phyloP scores from a whole-genome alignment of 1,140 invertebrate species.

The Megalopta genalis region DNA sequence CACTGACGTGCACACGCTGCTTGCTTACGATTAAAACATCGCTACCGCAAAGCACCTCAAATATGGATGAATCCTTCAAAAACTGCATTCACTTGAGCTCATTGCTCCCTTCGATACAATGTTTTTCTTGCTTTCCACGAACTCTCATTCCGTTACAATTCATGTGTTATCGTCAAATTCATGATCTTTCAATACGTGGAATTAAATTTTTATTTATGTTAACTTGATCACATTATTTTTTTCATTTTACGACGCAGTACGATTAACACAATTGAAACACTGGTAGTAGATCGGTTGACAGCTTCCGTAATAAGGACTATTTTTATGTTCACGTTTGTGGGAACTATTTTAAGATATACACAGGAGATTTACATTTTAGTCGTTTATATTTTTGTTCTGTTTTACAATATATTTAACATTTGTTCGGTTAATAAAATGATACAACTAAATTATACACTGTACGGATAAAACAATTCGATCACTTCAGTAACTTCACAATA shows the following conservation, averaged over 20 bases:
- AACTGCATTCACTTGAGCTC: background rate
- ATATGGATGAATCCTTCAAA: conserved; percentile 26
- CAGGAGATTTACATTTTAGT: background rate
- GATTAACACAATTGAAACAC: background rate
- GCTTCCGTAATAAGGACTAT: background rate
- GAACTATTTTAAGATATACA: background rate
- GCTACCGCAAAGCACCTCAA: conserved; percentile 5
- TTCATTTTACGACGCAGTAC: background rate
- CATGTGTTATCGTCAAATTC: too few species aligned
- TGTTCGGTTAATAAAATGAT: background rate
- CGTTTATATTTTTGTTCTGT: background rate
- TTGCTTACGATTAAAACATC: conserved; percentile 36
- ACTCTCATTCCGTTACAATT: background rate
- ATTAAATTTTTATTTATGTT: background rate
- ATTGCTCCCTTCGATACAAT: background rate
- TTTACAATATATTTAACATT: background rate
- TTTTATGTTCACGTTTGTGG: too few species aligned
- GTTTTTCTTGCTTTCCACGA: background rate
- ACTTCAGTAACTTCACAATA: background rate
- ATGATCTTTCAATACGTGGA: background rate
- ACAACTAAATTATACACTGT: background rate
- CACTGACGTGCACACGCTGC: conserved; percentile 29
- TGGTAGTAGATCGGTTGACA: background rate
- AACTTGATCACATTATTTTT: background rate
- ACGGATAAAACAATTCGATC: background rate